These are phyloP conservation scores for Amphimallon solstitiale DNA, from an alignment of 2,888 invertebrate genomes.

Conservation along the genomic window DNA sequence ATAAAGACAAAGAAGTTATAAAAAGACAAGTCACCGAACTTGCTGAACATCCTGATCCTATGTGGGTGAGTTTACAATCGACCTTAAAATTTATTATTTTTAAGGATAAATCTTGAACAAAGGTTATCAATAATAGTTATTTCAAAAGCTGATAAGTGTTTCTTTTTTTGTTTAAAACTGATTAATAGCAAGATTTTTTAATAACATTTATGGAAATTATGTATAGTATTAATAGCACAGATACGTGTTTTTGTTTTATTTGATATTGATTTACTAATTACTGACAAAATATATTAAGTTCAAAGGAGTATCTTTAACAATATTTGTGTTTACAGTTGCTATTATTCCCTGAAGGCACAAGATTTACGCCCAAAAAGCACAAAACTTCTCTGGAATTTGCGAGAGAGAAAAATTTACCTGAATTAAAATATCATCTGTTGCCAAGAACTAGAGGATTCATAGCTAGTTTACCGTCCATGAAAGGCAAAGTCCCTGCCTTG, in stretches of 20 bases:
- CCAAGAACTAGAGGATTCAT: slow-evolving; percentile 97
- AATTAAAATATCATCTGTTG: slow-evolving; percentile 88
- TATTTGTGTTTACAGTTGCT: slow-evolving; percentile 71
- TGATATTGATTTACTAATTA: background rate
- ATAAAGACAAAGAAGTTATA: slow-evolving; percentile 88
- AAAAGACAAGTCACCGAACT: slow-evolving; percentile 82
- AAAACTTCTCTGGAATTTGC: slow-evolving; percentile 89
- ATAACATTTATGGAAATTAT: too few relatives aligned
- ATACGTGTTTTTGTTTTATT: too few relatives aligned
- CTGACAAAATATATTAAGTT: background rate
- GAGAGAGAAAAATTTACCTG: slow-evolving; percentile 82
- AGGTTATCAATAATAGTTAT: too few relatives aligned
- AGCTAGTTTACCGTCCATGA: slow-evolving; percentile 83
- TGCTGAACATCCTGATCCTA: slow-evolving; percentile 88
- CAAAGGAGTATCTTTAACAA: background rate
- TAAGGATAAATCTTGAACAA: too few relatives aligned
- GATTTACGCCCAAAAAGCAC: slow-evolving; percentile 89
- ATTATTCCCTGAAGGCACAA: slow-evolving; percentile 92
- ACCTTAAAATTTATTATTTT: too few relatives aligned
- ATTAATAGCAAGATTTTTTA: too few relatives aligned
- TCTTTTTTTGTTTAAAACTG: too few relatives aligned
- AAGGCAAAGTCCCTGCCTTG: slow-evolving; percentile 82
- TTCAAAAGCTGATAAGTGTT: too few relatives aligned
- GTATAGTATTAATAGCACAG: too few relatives aligned
- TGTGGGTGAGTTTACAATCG: slow-evolving; percentile 74